Evolutionary conservation across 1,140 invertebrate genomes (phyloP), one percentile per base, ranked within the genome.

Genomic region (Eriosoma lanigerum): DNA sequence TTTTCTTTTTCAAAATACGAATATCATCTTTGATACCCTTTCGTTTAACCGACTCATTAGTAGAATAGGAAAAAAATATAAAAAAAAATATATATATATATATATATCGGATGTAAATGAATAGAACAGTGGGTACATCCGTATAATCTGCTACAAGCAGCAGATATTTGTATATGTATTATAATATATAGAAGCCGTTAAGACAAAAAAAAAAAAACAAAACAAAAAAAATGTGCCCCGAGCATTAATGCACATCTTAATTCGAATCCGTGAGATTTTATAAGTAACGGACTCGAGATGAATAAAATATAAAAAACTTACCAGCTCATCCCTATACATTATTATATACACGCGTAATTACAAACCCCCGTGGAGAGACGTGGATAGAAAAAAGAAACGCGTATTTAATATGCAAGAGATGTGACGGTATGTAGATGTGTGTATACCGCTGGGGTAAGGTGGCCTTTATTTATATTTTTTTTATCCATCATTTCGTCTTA

Each of bases 391-490:
- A 73, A 24, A 73, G 50, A 54, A 32, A 29, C 72, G 29, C 12
- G 50, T 76, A 76, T 76, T 76, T 76, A 76, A 76, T 76, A 76
- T 76, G 73, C 73, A 56, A 76, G 73, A 76, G 73, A 76, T 44
- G 73, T 58, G 73, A 58, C 52, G 26, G 70, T 38, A 50, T 29
- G 48, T 19, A 52, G 24, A 72, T 72, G 24, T 32, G 46, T 68
- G 64, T 26, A 13, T 24, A 2, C 13, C 29, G 66, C 17, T 24
- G 24, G 44, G n/a, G 46, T 72, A 58, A 58, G 72, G 72, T 32
- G 72, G 52, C 52, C 24, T 54, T 56, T 75, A 56, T 75, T 73
- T 56, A 12, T 46, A 44, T 68, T 46, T 62, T 62, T 62, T 60
- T 26, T 60, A 60, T 29, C 26, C 26, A 13, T 26, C 58, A 60